Conservation (phyloP, 2,113 vertebrate genomes). For the Brachirus orientalis region DNA sequence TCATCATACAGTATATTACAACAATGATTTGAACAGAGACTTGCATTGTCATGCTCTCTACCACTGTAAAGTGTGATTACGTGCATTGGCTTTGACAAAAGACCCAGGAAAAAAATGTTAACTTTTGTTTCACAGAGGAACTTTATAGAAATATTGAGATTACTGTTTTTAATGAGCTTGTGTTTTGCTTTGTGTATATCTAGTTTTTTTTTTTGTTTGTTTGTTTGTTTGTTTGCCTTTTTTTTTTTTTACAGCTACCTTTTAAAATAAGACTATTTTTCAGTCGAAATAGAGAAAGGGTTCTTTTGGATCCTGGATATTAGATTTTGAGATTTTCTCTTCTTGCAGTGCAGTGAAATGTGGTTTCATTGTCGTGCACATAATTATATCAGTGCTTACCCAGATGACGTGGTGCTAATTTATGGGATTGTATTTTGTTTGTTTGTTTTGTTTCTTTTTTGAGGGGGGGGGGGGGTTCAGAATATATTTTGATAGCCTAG, state of each 20-base stretch:
- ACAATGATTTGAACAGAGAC: too few species aligned
- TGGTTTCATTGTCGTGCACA: constrained; percentile 73
- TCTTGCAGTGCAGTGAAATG: constrained; percentile 64
- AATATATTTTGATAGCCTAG: constrained; percentile 73
- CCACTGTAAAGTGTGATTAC: constrained; percentile 12
- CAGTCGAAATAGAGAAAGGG: constrained; percentile 41
- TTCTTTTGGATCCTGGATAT: constrained; percentile 38
- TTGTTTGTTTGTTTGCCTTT: constrained; percentile 29
- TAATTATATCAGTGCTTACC: constrained; percentile 67
- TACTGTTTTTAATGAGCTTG: constrained; percentile 37
- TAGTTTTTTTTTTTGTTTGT: constrained; percentile 36
- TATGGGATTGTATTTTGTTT: constrained; percentile 67
- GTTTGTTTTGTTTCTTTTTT: neutral
- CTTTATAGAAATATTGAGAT: constrained; percentile 27
- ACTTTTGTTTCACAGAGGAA: constrained; percentile 36
- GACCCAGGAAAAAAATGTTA: constrained; percentile 59
- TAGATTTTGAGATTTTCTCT: constrained; percentile 34
- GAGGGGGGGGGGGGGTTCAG: constrained; percentile 26
- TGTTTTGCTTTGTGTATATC: constrained; percentile 66
- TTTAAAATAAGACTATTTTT: constrained; percentile 42
- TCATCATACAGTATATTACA: constrained; percentile 15
- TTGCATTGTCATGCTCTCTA: constrained; percentile 22
- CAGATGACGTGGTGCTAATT: constrained; percentile 82
- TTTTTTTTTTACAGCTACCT: constrained; percentile 43
- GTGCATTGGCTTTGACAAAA: constrained; percentile 42